Evolutionary conservation across 2,797 vertebrate species (phyloP).

Genomic region (Epinephelus malabaricus): DNA sequence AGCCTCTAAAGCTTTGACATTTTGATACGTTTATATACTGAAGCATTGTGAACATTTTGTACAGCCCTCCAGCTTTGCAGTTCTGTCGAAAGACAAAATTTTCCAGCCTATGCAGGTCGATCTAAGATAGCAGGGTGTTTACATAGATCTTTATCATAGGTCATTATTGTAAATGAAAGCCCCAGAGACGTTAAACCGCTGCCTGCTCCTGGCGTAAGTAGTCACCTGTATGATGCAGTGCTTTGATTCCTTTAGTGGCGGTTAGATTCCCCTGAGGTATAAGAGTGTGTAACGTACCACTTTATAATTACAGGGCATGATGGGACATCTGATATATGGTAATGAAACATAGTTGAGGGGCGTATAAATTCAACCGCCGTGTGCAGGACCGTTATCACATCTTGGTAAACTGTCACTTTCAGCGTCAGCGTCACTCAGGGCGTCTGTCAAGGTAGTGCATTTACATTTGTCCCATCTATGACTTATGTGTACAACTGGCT

Average conservation of each 20-base stretch:
- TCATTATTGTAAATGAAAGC: background rate
- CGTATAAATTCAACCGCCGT: background rate
- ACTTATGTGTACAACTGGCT: background rate
- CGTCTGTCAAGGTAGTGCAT: background rate
- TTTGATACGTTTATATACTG: constrained; percentile 3
- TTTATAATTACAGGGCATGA: constrained; percentile 40
- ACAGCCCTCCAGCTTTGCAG: background rate
- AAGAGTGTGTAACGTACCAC: background rate
- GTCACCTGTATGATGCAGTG: background rate
- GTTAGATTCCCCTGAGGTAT: background rate
- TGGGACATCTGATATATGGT: constrained; percentile 34
- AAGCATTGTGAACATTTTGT: background rate
- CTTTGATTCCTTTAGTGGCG: background rate
- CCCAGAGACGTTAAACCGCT: background rate
- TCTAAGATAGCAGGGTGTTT: constrained; percentile 8
- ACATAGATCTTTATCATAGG: background rate
- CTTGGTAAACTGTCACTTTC: background rate
- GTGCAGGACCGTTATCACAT: constrained; percentile 32
- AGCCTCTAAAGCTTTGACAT: background rate
- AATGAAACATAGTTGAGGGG: constrained; percentile 15
- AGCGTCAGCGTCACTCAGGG: background rate
- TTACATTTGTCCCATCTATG: background rate
- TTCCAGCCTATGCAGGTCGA: background rate
- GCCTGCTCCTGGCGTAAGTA: background rate
- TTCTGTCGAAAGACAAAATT: background rate